These are phyloP conservation scores for Dendroctonus valens DNA, from an alignment of 1,140 invertebrate genomes.

Conservation along the genomic window DNA sequence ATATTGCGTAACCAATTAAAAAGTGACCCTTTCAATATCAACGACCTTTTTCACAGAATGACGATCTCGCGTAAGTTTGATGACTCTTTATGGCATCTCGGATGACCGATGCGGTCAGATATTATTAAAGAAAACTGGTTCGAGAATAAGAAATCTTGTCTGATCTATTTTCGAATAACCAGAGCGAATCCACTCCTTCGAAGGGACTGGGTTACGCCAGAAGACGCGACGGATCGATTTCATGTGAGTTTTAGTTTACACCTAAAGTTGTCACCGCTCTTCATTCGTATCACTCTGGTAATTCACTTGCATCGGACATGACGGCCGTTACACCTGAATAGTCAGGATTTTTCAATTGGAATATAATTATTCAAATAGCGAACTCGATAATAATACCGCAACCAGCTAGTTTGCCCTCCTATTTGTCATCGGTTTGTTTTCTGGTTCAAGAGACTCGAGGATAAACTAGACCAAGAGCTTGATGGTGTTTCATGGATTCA, in stretches of 20 bases:
- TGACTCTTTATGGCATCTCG: constrained; percentile 35
- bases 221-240: constrained; percentile 21
- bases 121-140: constrained; percentile 30
- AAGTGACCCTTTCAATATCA: constrained; percentile 25
- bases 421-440: too few relatives aligned
- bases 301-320: too few relatives aligned
- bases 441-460: too few relatives aligned
- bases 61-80: constrained; percentile 28
- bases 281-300: too few relatives aligned
- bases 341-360: too few relatives aligned
- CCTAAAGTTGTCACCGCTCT: neutral
- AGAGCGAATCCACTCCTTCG: constrained; percentile 23
- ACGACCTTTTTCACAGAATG: constrained; percentile 30
- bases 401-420: too few relatives aligned
- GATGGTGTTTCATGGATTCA: too few relatives aligned
- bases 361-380: too few relatives aligned
- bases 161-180: constrained; percentile 31
- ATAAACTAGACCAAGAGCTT: too few relatives aligned
- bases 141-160: constrained; percentile 29
- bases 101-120: constrained; percentile 34
- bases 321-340: too few relatives aligned
- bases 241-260: constrained; percentile 16
- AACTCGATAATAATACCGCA: too few relatives aligned
- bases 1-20: constrained; percentile 22
- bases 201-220: constrained; percentile 28